Percentiles rank a stretch among this genome's conserved stretches.
These are phyloP conservation scores for Teleopsis dalmanni DNA, from an alignment of 1,140 invertebrate genomes.

Conservation along the genomic window DNA sequence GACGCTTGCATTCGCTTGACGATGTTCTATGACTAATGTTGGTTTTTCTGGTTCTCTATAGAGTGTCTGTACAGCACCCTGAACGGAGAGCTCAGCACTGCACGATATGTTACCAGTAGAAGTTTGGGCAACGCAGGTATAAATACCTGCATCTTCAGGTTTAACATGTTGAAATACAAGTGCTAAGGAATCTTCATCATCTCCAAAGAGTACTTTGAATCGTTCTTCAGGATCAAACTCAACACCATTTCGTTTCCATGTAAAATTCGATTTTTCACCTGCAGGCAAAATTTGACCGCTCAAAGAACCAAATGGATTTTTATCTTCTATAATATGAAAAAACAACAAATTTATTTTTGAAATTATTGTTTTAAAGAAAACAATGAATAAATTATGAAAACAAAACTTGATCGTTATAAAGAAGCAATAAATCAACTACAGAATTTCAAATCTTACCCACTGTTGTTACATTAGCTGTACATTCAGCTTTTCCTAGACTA, in stretches of 20 bases:
- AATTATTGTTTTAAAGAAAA: not conserved
- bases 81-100: constrained; percentile 85
- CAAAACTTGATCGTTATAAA: too few relatives aligned
- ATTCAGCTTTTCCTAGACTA: constrained; percentile 66
- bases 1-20: constrained; percentile 63
- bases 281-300: constrained; percentile 59
- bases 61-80: constrained; percentile 74
- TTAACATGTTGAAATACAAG: constrained; percentile 89
- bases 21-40: constrained; percentile 63
- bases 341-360: not conserved
- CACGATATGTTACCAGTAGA: constrained; percentile 86
- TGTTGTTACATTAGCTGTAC: constrained; percentile 70
- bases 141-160: constrained; percentile 86
- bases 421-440: too few relatives aligned
- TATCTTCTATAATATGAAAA: constrained; percentile 54
- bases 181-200: constrained; percentile 85
- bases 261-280: constrained; percentile 73
- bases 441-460: constrained; percentile 56
- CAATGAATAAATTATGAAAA: not conserved
- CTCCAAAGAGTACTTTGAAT: constrained; percentile 87
- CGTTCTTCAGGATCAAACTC: constrained; percentile 86
- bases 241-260: constrained; percentile 85
- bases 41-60: constrained; percentile 75
- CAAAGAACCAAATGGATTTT: constrained; percentile 69
- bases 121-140: constrained; percentile 92